Evolutionary conservation across 2,797 vertebrate species (phyloP), one percentile per base, ranked within the genome.

Genomic region (Pogoniulus pusillus): DNA sequence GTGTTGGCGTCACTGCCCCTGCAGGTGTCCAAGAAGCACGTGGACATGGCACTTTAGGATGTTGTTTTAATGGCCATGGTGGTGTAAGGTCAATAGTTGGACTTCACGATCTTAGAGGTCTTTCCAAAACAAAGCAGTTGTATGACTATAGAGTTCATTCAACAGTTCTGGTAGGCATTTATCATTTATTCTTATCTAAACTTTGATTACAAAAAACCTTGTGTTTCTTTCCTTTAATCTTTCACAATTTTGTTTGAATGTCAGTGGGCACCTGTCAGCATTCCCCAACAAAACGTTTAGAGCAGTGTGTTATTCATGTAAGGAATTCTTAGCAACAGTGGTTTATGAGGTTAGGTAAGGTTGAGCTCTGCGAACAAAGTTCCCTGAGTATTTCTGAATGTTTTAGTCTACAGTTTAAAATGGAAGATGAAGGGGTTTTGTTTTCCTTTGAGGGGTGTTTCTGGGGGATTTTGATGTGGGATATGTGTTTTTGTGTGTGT

Each of bases 291-390:
- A 81, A 71, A 41, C 16, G 1, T 7, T 43, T 53, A 5, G 4
- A 0, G 6, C 4, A 0, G 2, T 5, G 22, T 22, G 53, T 15
- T 29, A 34, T 23, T 62, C 54, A 15, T 3, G 6, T 30, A 34
- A 35, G 3, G 79, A 79, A 62, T 53, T 51, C 24, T 32, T 29
- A 41, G 59, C 81, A 64, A 18, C 2, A n/a, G 9, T n/a, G 5
- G 2, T 69, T 72, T 51, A 27, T 8, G 32, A 54, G 26, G 3
- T 41, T 79, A 47, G 26, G 76, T 47, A 47, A 47, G 20, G 12
- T 12, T 76, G n/a, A 15, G 68, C 1, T 27, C 83, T 35, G n/a
- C 26, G 7, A 24, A 24, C 45, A 81, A 51, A 71, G 2, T 12
- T 54, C 2, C 8, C 49, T 20, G 51, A 43, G 3, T 23, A 2